Conservation (phyloP, 2,113 vertebrate genomes). For the Eulemur macaco region DNA sequence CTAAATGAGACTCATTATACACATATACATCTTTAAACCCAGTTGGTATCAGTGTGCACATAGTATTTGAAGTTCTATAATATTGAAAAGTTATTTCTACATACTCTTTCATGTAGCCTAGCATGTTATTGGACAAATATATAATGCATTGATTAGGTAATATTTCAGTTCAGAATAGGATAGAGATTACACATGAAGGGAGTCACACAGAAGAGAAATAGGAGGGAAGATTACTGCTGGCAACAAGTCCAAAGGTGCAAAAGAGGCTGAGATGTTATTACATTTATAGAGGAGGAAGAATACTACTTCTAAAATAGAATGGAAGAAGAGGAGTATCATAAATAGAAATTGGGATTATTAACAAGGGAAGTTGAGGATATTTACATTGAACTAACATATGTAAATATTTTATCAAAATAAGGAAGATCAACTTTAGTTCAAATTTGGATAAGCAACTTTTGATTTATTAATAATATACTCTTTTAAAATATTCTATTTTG, state of each 20-base stretch:
- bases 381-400: neutral
- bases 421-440: conserved; percentile 11
- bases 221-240: neutral
- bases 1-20: neutral
- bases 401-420: conserved; percentile 42
- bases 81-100: neutral
- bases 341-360: neutral
- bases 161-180: neutral
- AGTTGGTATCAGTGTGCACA: neutral
- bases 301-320: neutral
- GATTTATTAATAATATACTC: neutral
- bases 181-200: neutral
- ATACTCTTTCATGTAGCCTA: neutral
- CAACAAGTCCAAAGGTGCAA: neutral
- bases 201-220: neutral
- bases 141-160: neutral
- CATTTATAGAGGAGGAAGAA: neutral
- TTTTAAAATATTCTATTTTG: neutral
- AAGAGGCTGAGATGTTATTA: neutral
- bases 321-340: neutral
- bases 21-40: neutral
- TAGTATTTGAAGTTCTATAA: neutral
- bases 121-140: neutral
- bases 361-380: neutral
- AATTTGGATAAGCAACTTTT: neutral